These are phyloP conservation scores for Anoplophora glabripennis DNA, from an alignment of 1,140 invertebrate species.

Conservation along the genomic window DNA sequence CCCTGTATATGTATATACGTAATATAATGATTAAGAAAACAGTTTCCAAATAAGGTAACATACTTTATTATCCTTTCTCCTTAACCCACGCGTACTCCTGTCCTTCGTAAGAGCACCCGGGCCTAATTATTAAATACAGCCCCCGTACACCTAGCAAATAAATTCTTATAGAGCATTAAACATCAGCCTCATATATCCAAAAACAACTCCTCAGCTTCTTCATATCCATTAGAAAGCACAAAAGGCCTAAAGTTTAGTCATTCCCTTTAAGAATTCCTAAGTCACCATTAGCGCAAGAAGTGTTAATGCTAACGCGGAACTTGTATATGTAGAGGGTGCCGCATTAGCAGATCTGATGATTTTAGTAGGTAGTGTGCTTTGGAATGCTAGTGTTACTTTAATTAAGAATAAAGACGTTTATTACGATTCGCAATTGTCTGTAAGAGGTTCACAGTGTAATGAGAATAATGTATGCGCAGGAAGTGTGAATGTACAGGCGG, in stretches of 20 bases:
- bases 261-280: slow-evolving; percentile 25
- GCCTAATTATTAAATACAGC: no score
- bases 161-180: slow-evolving; percentile 20
- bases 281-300: slow-evolving; percentile 16
- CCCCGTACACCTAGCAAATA: background rate
- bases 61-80: no score
- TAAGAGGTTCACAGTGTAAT: slow-evolving; percentile 19
- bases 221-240: slow-evolving; percentile 18
- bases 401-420: slow-evolving; percentile 28
- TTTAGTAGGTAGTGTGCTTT: slow-evolving; percentile 22
- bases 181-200: slow-evolving; percentile 16
- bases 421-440: slow-evolving; percentile 28
- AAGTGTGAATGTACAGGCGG: slow-evolving; percentile 14
- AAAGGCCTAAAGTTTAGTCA: slow-evolving; percentile 26
- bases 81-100: no score
- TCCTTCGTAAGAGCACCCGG: no score
- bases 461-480: slow-evolving; percentile 20
- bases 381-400: slow-evolving; percentile 28
- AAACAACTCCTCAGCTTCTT: slow-evolving; percentile 21
- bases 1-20: no score
- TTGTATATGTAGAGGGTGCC: slow-evolving; percentile 7
- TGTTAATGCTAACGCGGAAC: slow-evolving; percentile 15
- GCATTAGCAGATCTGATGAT: slow-evolving; percentile 21
- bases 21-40: no score
- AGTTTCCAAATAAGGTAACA: no score